A percentile compares a stretch with the other conserved stretches of the same genome.
Evolutionary conservation across 1,140 invertebrate species (phyloP).

Genomic region (Micrasema longulum): DNA sequence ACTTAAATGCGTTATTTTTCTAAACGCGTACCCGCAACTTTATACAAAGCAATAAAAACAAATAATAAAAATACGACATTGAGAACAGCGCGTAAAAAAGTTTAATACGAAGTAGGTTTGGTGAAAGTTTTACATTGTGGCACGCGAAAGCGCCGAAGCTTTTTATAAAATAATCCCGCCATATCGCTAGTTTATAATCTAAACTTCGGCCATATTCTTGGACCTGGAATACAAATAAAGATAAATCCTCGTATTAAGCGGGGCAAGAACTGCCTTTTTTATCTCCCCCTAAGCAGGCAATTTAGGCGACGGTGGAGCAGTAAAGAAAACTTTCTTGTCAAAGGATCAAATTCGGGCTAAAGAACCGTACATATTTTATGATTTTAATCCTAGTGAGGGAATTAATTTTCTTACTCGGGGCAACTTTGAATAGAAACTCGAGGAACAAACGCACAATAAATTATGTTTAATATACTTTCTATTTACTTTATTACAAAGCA

Average conservation of each 20-base stretch:
- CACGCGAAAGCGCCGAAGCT: background rate
- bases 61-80: conserved; percentile 24
- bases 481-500: background rate
- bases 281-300: conserved; percentile 27
- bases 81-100: conserved; percentile 22
- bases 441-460: conserved; percentile 18
- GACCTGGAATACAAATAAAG: conserved; percentile 46
- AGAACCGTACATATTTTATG: conserved; percentile 26
- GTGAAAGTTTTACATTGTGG: conserved; percentile 11
- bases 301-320: conserved; percentile 12
- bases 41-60: conserved; percentile 18
- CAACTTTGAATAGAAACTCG: conserved; percentile 4
- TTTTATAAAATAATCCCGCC: conserved; percentile 46
- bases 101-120: conserved; percentile 11
- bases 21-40: conserved; percentile 19
- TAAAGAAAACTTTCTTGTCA: conserved; percentile 24
- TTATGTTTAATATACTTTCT: conserved; percentile 1
- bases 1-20: conserved; percentile 9
- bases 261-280: conserved; percentile 20
- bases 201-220: conserved; percentile 48
- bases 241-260: conserved; percentile 49
- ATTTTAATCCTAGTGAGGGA: conserved; percentile 20
- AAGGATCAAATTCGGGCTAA: conserved; percentile 18
- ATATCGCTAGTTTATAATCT: conserved; percentile 49
- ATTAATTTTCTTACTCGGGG: conserved; percentile 1